Conservation (phyloP, 2,797 vertebrate species). For the Anisognathus igniventris region DNA sequence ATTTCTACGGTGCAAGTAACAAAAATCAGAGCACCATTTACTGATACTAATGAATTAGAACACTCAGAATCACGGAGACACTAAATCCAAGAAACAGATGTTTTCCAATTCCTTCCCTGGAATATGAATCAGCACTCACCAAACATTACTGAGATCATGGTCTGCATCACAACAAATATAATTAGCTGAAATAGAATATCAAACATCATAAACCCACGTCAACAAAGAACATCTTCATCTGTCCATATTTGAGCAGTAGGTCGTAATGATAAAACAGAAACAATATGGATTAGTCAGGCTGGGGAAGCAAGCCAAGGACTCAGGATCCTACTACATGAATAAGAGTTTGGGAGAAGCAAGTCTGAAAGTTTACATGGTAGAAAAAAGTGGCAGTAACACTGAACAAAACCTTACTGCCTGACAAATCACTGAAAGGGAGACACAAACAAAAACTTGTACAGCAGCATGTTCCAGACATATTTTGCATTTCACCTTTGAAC, state of each 20-base stretch:
- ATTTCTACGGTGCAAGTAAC: not conserved
- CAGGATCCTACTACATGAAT: not conserved
- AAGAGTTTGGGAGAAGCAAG: not conserved
- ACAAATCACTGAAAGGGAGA: not conserved
- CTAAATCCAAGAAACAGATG: not conserved
- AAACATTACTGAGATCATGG: not conserved
- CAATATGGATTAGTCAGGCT: not conserved
- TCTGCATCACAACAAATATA: not conserved
- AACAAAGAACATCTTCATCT: not conserved
- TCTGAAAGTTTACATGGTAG: not conserved
- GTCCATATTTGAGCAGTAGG: not conserved
- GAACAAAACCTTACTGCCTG: not conserved
- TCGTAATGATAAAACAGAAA: not conserved
- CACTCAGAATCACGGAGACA: not conserved
- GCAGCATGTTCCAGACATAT: not conserved
- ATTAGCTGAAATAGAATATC: not conserved
- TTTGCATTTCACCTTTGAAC: not conserved
- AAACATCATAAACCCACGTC: not conserved
- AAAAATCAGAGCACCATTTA: not conserved
- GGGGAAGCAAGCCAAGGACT: not conserved
- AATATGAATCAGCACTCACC: not conserved
- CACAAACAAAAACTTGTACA: not conserved
- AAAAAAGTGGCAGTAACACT: not conserved
- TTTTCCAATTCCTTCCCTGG: not conserved
- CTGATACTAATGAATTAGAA: not conserved